Evolutionary conservation across 2,888 invertebrate genomes (phyloP).

Genomic region (Minunthozetes semirufus): DNA sequence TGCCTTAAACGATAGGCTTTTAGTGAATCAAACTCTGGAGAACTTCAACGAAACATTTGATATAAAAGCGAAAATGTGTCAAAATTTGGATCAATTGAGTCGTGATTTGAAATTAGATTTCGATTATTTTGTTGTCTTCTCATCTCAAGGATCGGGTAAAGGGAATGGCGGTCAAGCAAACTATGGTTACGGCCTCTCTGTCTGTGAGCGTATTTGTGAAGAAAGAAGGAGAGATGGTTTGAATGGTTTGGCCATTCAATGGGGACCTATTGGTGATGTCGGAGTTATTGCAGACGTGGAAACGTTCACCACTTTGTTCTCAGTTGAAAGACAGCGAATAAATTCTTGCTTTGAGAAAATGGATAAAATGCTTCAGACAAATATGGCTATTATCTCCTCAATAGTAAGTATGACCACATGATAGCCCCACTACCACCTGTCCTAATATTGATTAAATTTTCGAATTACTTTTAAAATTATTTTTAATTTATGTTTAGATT

Average conservation of each 20-base stretch:
- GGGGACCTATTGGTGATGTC: conserved; percentile 97
- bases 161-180: conserved; percentile 94
- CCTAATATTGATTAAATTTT: too few species aligned
- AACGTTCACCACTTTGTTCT: conserved; percentile 62
- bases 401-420: too few species aligned
- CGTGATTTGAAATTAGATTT: conserved; percentile 66
- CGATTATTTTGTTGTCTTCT: conserved; percentile 92
- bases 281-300: conserved; percentile 61
- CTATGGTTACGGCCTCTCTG: conserved; percentile 92
- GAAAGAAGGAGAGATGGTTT: conserved; percentile 70
- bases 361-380: conserved; percentile 64
- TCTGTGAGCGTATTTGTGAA: conserved; percentile 93
- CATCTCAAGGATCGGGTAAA: conserved; percentile 90
- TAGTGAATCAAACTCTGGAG: conserved; percentile 73
- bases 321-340: conserved; percentile 81
- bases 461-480: too few species aligned
- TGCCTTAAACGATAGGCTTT: conserved; percentile 72
- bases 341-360: conserved; percentile 77
- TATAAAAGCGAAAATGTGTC: conserved; percentile 79
- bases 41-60: conserved; percentile 71
- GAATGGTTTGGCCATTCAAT: conserved; percentile 86
- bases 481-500: too few species aligned
- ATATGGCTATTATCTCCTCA: too few species aligned
- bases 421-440: too few species aligned
- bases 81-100: conserved; percentile 69